phyloP scores from a whole-genome alignment of 2,888 invertebrate genomes.

The Hyposoter dolosus region DNA sequence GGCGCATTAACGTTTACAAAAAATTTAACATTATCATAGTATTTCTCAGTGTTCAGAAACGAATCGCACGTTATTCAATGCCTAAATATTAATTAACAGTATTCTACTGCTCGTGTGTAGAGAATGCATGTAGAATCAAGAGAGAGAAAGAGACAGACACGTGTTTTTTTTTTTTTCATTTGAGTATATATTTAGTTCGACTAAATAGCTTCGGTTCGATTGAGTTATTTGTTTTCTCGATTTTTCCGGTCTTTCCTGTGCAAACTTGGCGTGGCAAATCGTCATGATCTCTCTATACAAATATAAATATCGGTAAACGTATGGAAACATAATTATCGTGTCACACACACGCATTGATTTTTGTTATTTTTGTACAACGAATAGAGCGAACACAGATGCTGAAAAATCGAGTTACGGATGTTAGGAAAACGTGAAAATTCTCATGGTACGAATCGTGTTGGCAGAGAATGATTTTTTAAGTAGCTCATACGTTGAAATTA shows the following conservation, averaged over 20 bases:
- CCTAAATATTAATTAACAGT: conserved; percentile 62
- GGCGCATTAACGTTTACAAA: conserved; percentile 32
- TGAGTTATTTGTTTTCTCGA: neutral
- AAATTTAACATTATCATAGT: conserved; percentile 51
- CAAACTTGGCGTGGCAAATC: no score
- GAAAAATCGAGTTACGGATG: neutral
- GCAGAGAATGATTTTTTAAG: conserved; percentile 29
- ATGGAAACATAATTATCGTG: conserved; percentile 6
- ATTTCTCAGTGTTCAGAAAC: conserved; percentile 71
- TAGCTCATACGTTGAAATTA: conserved; percentile 15
- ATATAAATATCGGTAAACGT: conserved; percentile 7
- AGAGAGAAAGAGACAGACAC: conserved; percentile 13
- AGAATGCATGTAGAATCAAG: conserved; percentile 46
- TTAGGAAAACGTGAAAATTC: neutral
- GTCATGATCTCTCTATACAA: no score
- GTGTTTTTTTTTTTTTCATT: neutral
- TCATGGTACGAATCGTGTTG: neutral
- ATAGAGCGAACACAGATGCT: conserved; percentile 43
- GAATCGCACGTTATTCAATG: conserved; percentile 67
- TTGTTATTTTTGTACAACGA: conserved; percentile 74
- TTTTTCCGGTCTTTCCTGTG: neutral
- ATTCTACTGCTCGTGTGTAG: conserved; percentile 64
- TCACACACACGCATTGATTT: conserved; percentile 53
- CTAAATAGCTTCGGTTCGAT: neutral
- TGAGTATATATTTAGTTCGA: neutral